Conservation (phyloP, 2,888 invertebrate genomes). For the Calephelis perditalis region DNA sequence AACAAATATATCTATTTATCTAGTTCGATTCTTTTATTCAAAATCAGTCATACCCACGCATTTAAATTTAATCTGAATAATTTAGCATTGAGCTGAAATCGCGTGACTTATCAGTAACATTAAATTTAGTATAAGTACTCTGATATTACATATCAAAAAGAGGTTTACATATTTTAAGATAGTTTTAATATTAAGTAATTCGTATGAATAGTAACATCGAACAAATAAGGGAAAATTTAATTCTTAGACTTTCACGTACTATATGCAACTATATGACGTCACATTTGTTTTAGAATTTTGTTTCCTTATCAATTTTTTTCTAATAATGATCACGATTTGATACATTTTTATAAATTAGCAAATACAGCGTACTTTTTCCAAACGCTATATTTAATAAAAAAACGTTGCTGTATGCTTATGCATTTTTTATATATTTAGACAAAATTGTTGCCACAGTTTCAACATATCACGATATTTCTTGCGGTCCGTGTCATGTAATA, state of each 20-base stretch:
- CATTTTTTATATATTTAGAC: too few relatives aligned
- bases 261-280: neutral
- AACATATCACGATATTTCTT: too few relatives aligned
- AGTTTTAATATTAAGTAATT: slow-evolving; percentile 5
- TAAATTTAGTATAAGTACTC: slow-evolving; percentile 7
- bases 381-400: too few relatives aligned
- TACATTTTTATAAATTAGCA: neutral
- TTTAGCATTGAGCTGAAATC: neutral
- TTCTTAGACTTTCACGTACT: neutral
- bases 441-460: too few relatives aligned
- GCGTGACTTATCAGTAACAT: slow-evolving; percentile 7
- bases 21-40: slow-evolving; percentile 7
- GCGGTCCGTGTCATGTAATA: too few relatives aligned
- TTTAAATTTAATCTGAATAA: neutral
- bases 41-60: slow-evolving; percentile 2
- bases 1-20: slow-evolving; percentile 3
- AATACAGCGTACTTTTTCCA: too few relatives aligned
- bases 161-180: slow-evolving; percentile 7
- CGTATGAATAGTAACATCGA: slow-evolving; percentile 5
- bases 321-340: neutral
- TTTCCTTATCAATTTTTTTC: neutral
- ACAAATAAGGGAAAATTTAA: neutral
- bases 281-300: neutral
- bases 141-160: slow-evolving; percentile 3
- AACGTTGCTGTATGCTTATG: too few relatives aligned